Base-by-base conservation (phyloP, 2,113 vertebrate genomes). In the Cyanoramphus novaezelandiae region DNA sequence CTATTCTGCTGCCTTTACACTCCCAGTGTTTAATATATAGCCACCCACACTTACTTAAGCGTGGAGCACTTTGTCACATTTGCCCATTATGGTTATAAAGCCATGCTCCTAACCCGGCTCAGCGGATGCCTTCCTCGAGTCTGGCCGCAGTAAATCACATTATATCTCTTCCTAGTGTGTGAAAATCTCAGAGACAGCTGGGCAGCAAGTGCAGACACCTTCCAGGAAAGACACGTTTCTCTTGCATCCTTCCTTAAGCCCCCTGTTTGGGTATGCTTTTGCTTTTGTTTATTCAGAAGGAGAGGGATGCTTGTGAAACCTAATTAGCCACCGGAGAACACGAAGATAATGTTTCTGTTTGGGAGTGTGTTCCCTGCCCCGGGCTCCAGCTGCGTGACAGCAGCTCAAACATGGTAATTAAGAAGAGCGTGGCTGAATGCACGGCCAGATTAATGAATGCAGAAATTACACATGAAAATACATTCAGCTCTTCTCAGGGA, bases 321-420 rank as follows among this genome's bases (percentile, higher is more conserved):
- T 97, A 97, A 94, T 86, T 89, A 93, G 70, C 44, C 59, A 11
- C 81, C 41, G 83, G 81, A 82, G 94, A 95, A 80, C 39, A 89
- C 43, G 84, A 72, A 62, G 85, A 67, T 33, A 74, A 80, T 83
- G 65, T 84, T 88, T 76, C 59, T 83, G 88, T 91, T 84, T 52
- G 71, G 25, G 63, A 96, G 87, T 11, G 47, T 37, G 76, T 60
- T 92, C 68, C 72, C 27, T 49, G 90, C 93, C 86, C 75, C 13
- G 29, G 86, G 47, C 81, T 93, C 92, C 71, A 88, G 90, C 90
- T 89, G 92, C 27, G 43, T 90, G 95, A 95, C 92, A 95, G 84
- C 81, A 82, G 88, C 71, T 82, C 39, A 64, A 91, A 82, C 80
- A 65, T 10, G 4, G 63, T 60, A 74, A 95, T 70, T 35, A 47